phyloP scores from a whole-genome alignment of 2,797 vertebrate species.

The Sarcoramphus papa region DNA sequence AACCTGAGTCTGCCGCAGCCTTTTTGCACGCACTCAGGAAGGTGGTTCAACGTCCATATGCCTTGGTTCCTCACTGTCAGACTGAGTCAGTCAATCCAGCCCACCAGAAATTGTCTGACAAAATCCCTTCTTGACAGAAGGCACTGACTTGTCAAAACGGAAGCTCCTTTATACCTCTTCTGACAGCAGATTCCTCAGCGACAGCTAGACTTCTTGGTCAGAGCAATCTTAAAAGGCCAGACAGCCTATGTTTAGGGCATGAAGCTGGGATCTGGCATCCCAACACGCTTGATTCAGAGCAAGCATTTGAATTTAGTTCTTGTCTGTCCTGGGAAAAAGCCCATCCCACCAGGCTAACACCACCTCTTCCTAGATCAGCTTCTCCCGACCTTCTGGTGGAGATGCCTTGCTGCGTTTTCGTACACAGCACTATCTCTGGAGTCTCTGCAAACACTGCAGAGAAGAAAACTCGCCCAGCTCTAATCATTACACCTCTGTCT shows the following conservation, averaged over 20 bases:
- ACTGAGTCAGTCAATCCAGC: background rate
- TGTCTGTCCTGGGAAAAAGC: background rate
- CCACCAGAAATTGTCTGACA: background rate
- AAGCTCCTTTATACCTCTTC: background rate
- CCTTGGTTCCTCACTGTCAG: background rate
- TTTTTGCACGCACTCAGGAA: rapidly evolving
- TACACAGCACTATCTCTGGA: background rate
- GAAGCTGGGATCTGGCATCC: background rate
- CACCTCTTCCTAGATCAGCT: background rate
- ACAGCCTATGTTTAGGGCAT: background rate
- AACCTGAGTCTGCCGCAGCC: background rate
- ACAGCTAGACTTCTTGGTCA: background rate
- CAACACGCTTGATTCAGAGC: background rate
- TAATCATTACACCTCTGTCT: background rate
- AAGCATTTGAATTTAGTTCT: background rate
- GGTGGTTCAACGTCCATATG: background rate
- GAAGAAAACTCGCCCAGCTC: background rate
- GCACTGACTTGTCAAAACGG: background rate
- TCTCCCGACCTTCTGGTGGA: background rate
- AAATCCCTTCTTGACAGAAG: background rate
- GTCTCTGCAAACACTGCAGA: background rate
- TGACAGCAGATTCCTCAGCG: background rate
- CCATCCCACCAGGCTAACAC: background rate
- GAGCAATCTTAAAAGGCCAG: background rate
- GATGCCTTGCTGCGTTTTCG: background rate